Evolutionary conservation across 2,797 vertebrate species (phyloP).

Genomic region (Sebastes goodei): DNA sequence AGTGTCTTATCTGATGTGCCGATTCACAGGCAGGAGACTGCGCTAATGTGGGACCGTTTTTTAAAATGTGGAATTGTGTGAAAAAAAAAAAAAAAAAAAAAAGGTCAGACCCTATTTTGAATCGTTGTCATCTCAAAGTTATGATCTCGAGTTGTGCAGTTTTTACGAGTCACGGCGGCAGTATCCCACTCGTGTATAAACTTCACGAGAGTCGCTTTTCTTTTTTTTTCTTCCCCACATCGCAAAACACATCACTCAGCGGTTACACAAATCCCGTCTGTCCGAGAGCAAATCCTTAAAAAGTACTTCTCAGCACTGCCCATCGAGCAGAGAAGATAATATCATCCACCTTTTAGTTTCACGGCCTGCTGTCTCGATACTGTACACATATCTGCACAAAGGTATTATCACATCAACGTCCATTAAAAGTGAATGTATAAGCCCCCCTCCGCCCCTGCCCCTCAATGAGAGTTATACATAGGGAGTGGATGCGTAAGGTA

Average conservation of each 20-base stretch:
- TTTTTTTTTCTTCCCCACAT: not conserved
- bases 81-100: slow-evolving; percentile 24
- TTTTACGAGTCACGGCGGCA: slow-evolving; percentile 55
- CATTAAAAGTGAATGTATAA: slow-evolving; percentile 58
- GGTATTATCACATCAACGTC: slow-evolving; percentile 38
- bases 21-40: slow-evolving; percentile 67
- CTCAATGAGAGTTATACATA: slow-evolving; percentile 56
- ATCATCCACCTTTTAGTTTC: slow-evolving; percentile 46
- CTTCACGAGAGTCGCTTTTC: slow-evolving; percentile 58
- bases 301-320: slow-evolving; percentile 66
- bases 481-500: slow-evolving; percentile 75
- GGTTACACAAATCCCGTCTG: slow-evolving; percentile 62
- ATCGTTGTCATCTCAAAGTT: slow-evolving; percentile 64
- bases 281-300: slow-evolving; percentile 63
- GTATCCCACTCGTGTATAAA: slow-evolving; percentile 51
- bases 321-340: slow-evolving; percentile 31
- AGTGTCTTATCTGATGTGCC: slow-evolving; percentile 71
- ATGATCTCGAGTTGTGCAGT: slow-evolving; percentile 45
- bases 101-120: slow-evolving; percentile 65
- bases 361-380: slow-evolving; percentile 25
- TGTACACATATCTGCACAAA: slow-evolving; percentile 43
- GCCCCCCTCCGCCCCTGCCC: not conserved
- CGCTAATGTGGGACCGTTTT: slow-evolving; percentile 61
- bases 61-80: not conserved
- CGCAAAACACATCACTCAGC: slow-evolving; percentile 63